Evolutionary conservation across 2,888 invertebrate genomes (phyloP).

Genomic region (Magallana nippona): DNA sequence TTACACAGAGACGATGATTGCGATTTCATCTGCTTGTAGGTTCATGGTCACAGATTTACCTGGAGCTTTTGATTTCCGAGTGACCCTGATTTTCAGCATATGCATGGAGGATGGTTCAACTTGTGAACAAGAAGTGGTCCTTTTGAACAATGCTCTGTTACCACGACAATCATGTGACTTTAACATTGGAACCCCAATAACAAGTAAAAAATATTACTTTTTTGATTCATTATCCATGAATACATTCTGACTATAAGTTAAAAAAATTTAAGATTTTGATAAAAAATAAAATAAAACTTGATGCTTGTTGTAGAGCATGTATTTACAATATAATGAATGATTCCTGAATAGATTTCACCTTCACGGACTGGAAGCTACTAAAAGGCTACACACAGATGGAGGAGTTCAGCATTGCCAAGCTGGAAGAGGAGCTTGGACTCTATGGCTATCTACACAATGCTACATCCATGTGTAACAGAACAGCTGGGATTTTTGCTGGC

Average conservation of each 20-base stretch:
- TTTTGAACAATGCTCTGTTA: slow-evolving; percentile 51
- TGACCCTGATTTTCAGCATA: slow-evolving; percentile 50
- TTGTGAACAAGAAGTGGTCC: slow-evolving; percentile 38
- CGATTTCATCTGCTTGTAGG: not conserved
- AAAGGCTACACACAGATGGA: slow-evolving; percentile 36
- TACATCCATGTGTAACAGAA: slow-evolving; percentile 40
- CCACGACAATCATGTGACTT: slow-evolving; percentile 52
- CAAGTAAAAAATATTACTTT: slow-evolving; percentile 37
- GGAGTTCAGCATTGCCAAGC: slow-evolving; percentile 36
- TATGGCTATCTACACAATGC: slow-evolving; percentile 39
- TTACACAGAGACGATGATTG: not conserved
- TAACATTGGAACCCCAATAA: slow-evolving; percentile 42
- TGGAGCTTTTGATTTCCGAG: slow-evolving; percentile 36
- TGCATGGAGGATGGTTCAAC: slow-evolving; percentile 46
- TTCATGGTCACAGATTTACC: slow-evolving; percentile 37
- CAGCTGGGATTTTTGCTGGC: slow-evolving; percentile 41
- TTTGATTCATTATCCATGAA: not conserved
- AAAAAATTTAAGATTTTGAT: not conserved
- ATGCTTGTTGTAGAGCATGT: no score
- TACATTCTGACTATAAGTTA: not conserved
- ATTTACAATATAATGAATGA: no score
- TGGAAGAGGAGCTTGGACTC: slow-evolving; percentile 40
- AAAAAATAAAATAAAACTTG: no score
- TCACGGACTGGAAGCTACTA: slow-evolving; percentile 41
- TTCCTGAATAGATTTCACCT: slow-evolving; percentile 43